Base-by-base conservation (phyloP, 2,888 invertebrate genomes). In the Cyclophora albipunctata region DNA sequence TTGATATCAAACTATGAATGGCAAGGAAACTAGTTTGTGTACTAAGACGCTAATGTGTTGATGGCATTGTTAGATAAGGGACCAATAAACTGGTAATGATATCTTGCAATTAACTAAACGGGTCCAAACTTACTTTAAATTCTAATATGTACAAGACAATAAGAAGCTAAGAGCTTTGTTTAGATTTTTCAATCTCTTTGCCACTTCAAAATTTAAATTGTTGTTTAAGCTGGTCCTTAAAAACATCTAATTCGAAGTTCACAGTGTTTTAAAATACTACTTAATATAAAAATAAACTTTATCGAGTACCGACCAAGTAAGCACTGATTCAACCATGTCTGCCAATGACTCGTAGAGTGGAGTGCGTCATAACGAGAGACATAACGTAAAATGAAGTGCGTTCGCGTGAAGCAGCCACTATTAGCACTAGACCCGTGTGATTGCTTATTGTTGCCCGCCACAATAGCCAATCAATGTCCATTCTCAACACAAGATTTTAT, bases 381-480 rank as follows among this genome's bases (percentile, higher is more conserved):
- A 62, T 74, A 64, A 65, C 64, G 62, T 74, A 64, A 65, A 76
- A 70, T 72, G 65, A 70, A 74, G 74, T 66, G 64, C 66, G 63
- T 68, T 65, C 67, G 62, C 67, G 67, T 62, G 62, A 62, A 69
- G 63, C 68, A 48, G 49, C 51, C 68, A 63, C 61, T 67, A 75
- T 79, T 76, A 75, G 71, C 69, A 68, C 66, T 69, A 72, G 66
- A 64, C 58, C 65, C 67, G 59, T 67, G 69, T 80, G 81, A 85
- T 84, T 81, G 78, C 78, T 80, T 74, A 81, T 84, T 84, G 84
- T 84, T 68, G 66, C 54, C 49, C 51, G 48, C 67, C 64, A 84
- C 82, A 84, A 85, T 83, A 62, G 66, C 72, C 82, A 85, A 86
- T 85, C 85, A 83, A 66, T 66, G 70, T 56, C 71, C 66, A 73